Conservation (phyloP, 2,113 vertebrate species). For the Limanda limanda region DNA sequence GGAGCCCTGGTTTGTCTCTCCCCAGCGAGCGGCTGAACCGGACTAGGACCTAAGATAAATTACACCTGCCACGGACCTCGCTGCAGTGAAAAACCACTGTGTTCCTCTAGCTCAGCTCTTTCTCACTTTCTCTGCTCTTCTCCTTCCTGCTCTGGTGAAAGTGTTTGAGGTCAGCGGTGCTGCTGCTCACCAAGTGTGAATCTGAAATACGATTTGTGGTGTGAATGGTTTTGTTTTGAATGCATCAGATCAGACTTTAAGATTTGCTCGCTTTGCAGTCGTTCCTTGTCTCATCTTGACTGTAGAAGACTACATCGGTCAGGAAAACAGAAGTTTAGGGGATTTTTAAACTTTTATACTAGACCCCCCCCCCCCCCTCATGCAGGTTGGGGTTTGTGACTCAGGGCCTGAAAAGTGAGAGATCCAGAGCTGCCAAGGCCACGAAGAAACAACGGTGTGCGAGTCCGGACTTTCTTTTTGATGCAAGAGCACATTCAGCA, state of each 20-base stretch:
- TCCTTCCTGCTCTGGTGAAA: slow-evolving; percentile 6
- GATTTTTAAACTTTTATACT: slow-evolving; percentile 7
- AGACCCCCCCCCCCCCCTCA: too few species aligned
- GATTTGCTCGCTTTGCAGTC: too few species aligned
- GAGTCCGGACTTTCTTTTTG: slow-evolving; percentile 63
- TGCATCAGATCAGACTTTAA: too few species aligned
- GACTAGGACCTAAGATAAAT: slow-evolving; percentile 73
- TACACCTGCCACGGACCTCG: slow-evolving; percentile 69
- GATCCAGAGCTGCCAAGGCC: slow-evolving; percentile 17
- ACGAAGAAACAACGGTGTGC: slow-evolving; percentile 42
- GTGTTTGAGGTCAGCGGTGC: not conserved
- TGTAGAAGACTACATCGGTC: not conserved
- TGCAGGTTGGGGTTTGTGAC: not conserved
- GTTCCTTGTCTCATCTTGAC: too few species aligned
- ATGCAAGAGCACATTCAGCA: slow-evolving; percentile 75
- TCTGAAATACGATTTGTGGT: too few species aligned
- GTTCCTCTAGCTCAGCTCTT: slow-evolving; percentile 24
- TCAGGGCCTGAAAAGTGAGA: slow-evolving; percentile 16
- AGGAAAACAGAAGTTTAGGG: slow-evolving; percentile 24
- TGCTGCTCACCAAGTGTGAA: too few species aligned
- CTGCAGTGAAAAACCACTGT: slow-evolving; percentile 53
- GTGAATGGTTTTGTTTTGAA: too few species aligned
- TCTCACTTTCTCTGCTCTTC: slow-evolving; percentile 8
- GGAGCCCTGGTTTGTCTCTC: slow-evolving; percentile 46
- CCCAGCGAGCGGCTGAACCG: slow-evolving; percentile 54